Evolutionary conservation across 2,113 vertebrate species (phyloP).

Genomic region (Ophiodon elongatus): DNA sequence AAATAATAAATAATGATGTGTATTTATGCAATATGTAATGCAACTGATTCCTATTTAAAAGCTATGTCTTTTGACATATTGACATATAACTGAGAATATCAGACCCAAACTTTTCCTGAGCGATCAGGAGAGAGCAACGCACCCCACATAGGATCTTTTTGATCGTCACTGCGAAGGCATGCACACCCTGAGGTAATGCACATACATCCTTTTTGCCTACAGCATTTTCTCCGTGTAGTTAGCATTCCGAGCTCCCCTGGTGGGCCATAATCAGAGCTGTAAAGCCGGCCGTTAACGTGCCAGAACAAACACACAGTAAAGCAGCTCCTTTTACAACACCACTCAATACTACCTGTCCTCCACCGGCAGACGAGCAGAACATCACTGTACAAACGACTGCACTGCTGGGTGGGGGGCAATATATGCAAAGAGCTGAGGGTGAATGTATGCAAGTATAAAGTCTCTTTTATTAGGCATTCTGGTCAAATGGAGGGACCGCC

Average conservation of each 20-base stretch:
- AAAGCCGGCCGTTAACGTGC: slow-evolving; percentile 76
- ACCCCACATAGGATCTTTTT: not conserved
- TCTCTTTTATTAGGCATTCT: slow-evolving; percentile 74
- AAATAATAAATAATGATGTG: not conserved
- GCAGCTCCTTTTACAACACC: slow-evolving; percentile 68
- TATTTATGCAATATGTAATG: not conserved
- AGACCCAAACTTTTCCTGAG: not conserved
- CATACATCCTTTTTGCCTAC: slow-evolving; percentile 23
- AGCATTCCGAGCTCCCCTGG: slow-evolving; percentile 42
- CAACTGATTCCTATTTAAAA: not conserved
- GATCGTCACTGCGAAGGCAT: slow-evolving; percentile 13
- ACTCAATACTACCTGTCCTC: slow-evolving; percentile 69
- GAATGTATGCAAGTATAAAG: slow-evolving; percentile 77
- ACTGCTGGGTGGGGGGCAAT: slow-evolving; percentile 52
- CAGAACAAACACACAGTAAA: slow-evolving; percentile 80
- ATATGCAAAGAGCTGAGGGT: slow-evolving; percentile 71
- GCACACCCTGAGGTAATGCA: slow-evolving; percentile 20
- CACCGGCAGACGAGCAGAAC: slow-evolving; percentile 57
- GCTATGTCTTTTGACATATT: not conserved
- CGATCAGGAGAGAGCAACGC: slow-evolving; percentile 8
- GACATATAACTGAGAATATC: not conserved
- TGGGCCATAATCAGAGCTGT: slow-evolving; percentile 71
- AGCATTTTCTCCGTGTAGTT: slow-evolving; percentile 52
- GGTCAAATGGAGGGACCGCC: slow-evolving; percentile 58
- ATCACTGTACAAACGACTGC: slow-evolving; percentile 53